Conservation (phyloP, 2,797 vertebrate genomes). For the Oreochromis grahami region DNA sequence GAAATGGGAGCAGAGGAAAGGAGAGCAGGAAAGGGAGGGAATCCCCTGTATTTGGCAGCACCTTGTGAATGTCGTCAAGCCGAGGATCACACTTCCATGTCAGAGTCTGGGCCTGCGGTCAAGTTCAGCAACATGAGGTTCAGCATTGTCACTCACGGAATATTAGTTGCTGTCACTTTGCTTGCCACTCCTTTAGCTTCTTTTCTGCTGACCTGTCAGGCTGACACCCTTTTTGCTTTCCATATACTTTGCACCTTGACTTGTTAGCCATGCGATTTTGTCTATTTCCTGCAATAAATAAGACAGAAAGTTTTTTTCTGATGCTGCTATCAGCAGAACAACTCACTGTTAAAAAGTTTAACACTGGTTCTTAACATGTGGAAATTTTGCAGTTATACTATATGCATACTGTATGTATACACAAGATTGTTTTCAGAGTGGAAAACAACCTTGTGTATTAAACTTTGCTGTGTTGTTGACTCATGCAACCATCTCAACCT, state of each 20-base stretch:
- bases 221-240: background rate
- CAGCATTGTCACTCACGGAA: constrained; percentile 10
- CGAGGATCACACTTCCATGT: constrained; percentile 33
- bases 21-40: background rate
- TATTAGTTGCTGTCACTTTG: background rate
- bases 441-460: background rate
- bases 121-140: constrained; percentile 40
- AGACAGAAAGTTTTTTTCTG: background rate
- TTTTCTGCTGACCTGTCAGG: background rate
- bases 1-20: background rate
- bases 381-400: background rate
- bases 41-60: constrained; percentile 35
- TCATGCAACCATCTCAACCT: background rate
- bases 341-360: background rate
- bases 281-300: background rate
- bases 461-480: background rate
- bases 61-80: constrained; percentile 46
- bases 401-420: background rate
- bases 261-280: background rate
- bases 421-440: background rate
- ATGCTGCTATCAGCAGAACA: rapidly evolving
- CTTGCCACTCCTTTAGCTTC: background rate
- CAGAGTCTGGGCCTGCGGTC: constrained; percentile 45
- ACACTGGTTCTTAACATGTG: background rate
- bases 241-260: background rate